These are phyloP conservation scores for Rhagium mordax DNA, from an alignment of 2,888 invertebrate genomes.

Conservation along the genomic window DNA sequence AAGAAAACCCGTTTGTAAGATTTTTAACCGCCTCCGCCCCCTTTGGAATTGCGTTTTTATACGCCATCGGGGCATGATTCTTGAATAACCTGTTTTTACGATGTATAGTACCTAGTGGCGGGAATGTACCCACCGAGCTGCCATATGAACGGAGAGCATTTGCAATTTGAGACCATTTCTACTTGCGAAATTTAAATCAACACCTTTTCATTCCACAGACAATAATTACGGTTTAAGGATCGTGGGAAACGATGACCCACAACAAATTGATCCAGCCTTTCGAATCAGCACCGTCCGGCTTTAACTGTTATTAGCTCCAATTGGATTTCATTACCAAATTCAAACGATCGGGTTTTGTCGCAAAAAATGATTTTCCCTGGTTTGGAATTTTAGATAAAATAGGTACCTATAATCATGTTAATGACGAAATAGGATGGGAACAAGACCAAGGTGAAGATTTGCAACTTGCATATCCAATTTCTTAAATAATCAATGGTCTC, in stretches of 20 bases:
- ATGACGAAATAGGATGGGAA: too few relatives aligned
- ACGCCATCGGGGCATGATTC: conserved; percentile 60
- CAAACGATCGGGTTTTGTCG: neutral
- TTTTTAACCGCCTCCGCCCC: conserved; percentile 70
- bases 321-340: neutral
- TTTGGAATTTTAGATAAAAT: neutral
- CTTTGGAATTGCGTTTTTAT: conserved; percentile 65
- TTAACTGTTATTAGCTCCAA: neutral
- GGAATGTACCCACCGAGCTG: conserved; percentile 48
- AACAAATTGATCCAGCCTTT: conserved; percentile 32
- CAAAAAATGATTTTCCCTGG: neutral
- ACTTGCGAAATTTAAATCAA: conserved; percentile 62
- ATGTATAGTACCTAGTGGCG: conserved; percentile 46
- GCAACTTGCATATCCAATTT: too few relatives aligned
- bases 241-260: conserved; percentile 50
- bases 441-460: too few relatives aligned
- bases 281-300: neutral
- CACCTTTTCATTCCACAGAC: conserved; percentile 55
- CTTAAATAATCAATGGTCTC: too few relatives aligned
- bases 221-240: conserved; percentile 39
- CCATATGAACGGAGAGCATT: conserved; percentile 55
- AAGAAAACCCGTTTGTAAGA: conserved; percentile 61
- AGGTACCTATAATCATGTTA: too few relatives aligned
- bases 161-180: conserved; percentile 60
- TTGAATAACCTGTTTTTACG: conserved; percentile 67